Percentiles rank a stretch among this genome's conserved stretches.
Evolutionary conservation across 1,140 invertebrate genomes (phyloP).

Genomic region (Bombus picipes): DNA sequence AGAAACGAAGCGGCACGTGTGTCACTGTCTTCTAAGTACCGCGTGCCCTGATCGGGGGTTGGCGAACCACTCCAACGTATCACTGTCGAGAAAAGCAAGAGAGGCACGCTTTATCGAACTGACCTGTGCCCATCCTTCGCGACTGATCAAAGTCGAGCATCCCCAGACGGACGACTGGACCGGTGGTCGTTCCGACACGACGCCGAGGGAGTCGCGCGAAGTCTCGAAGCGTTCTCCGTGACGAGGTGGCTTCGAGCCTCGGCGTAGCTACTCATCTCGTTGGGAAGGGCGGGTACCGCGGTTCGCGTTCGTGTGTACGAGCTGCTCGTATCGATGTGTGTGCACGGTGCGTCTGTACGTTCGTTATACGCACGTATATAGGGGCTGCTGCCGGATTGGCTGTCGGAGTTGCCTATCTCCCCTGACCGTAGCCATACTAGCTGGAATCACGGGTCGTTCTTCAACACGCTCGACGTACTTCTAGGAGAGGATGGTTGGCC

Average conservation of each 20-base stretch:
- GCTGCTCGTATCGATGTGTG: conserved; percentile 1
- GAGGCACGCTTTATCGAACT: conserved; percentile 67
- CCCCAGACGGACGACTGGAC: conserved; percentile 65
- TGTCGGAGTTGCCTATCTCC: conserved; percentile 62
- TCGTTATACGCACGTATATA: conserved; percentile 47
- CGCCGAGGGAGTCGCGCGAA: conserved; percentile 66
- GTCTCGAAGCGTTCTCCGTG: conserved; percentile 71
- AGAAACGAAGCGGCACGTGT: background rate
- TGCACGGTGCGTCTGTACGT: conserved; percentile 26
- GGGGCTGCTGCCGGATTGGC: conserved; percentile 66
- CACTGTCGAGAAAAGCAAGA: conserved; percentile 39
- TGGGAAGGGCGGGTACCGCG: conserved; percentile 60
- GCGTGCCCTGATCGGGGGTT: background rate
- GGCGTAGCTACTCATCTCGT: conserved; percentile 63
- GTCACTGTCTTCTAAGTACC: conserved; percentile 45
- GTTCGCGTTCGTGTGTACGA: conserved; percentile 22
- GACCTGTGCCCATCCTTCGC: conserved; percentile 78
- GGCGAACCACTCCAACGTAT: conserved; percentile 31
- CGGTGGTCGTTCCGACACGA: conserved; percentile 59
- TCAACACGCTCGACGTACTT: conserved; percentile 53
- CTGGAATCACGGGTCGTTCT: conserved; percentile 68
- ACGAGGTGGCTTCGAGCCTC: conserved; percentile 69
- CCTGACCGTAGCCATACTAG: conserved; percentile 66
- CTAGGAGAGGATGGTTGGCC: conserved; percentile 17
- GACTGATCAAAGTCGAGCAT: conserved; percentile 75